These are phyloP conservation scores for Zele albiditarsus DNA, from an alignment of 2,888 invertebrate genomes.

Conservation along the genomic window DNA sequence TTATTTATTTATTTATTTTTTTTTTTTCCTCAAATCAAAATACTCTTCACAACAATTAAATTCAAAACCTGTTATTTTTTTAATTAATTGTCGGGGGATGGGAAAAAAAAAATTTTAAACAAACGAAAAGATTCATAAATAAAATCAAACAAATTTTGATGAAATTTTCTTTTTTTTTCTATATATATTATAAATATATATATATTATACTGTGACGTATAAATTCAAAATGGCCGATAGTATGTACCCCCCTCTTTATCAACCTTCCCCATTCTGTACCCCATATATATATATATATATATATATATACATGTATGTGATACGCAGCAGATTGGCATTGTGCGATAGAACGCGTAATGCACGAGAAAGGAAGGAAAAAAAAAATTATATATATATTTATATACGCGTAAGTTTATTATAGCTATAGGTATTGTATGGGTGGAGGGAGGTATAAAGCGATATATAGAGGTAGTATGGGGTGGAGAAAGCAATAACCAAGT, in stretches of 20 bases:
- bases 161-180: no score
- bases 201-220: slow-evolving; percentile 50
- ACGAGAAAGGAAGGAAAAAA: slow-evolving; percentile 23
- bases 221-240: slow-evolving; percentile 66
- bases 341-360: slow-evolving; percentile 51
- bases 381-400: slow-evolving; percentile 20
- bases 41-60: no score
- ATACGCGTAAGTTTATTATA: slow-evolving; percentile 4
- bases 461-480: slow-evolving; percentile 40
- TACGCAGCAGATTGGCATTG: slow-evolving; percentile 59
- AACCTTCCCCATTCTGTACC: neutral
- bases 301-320: slow-evolving; percentile 35
- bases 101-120: no score
- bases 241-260: slow-evolving; percentile 44
- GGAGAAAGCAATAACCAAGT: slow-evolving; percentile 42
- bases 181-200: neutral
- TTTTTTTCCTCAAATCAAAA: no score
- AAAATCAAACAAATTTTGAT: no score
- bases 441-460: slow-evolving; percentile 39
- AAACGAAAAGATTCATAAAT: no score
- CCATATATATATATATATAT: slow-evolving; percentile 30
- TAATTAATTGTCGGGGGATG: no score
- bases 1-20: no score
- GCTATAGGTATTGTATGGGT: slow-evolving; percentile 24
- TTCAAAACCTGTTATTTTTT: no score